Conservation (phyloP, 2,888 invertebrate genomes). For the Diabrotica balteata region DNA sequence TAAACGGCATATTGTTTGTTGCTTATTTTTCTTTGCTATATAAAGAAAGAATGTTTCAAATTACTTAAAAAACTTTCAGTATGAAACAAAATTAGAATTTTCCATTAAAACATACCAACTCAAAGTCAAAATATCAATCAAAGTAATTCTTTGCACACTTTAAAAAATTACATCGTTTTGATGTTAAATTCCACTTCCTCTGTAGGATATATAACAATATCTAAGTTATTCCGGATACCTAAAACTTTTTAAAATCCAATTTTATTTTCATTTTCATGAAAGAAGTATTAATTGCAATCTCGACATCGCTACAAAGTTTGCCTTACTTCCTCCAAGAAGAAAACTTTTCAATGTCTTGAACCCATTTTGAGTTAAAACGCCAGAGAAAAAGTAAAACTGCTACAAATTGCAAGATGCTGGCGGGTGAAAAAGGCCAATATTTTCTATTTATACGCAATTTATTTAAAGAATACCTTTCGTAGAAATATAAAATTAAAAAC, state of each 20-base stretch:
- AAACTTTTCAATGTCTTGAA: slow-evolving; percentile 30
- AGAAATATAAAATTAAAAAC: background rate
- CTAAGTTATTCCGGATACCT: slow-evolving; percentile 28
- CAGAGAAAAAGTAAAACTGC: slow-evolving; percentile 16
- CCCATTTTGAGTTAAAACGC: slow-evolving; percentile 22
- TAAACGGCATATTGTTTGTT: too few species aligned
- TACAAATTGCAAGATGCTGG: slow-evolving; percentile 10
- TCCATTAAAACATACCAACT: too few species aligned
- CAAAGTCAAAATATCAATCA: too few species aligned
- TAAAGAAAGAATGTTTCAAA: too few species aligned
- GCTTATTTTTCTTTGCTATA: too few species aligned
- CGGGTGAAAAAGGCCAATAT: slow-evolving; percentile 4
- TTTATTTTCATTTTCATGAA: slow-evolving; percentile 28
- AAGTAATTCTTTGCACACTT: slow-evolving; percentile 14
- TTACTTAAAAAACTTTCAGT: too few species aligned
- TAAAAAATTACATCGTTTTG: slow-evolving; percentile 19
- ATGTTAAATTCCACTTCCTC: slow-evolving; percentile 20
- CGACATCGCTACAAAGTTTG: slow-evolving; percentile 29
- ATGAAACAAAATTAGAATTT: too few species aligned
- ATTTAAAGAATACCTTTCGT: background rate
- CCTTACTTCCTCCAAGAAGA: slow-evolving; percentile 23
- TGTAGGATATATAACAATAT: slow-evolving; percentile 22
- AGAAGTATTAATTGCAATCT: slow-evolving; percentile 29
- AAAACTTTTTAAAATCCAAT: slow-evolving; percentile 28
- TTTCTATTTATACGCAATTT: background rate